Evolutionary conservation across 2,888 invertebrate species (phyloP).

Genomic region (Chelonus formosanus): DNA sequence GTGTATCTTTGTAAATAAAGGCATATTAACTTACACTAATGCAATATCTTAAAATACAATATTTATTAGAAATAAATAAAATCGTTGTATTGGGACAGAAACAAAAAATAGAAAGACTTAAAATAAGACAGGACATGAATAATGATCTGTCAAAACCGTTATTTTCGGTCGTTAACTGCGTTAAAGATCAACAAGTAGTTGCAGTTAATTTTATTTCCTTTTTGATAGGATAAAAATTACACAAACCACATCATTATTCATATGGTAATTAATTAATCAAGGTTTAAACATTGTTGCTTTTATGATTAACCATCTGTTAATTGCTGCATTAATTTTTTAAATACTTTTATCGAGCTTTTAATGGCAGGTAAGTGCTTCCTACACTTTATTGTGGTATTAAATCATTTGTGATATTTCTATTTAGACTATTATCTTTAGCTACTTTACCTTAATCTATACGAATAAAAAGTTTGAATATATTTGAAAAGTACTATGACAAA

Average conservation of each 20-base stretch:
- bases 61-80: slow-evolving; percentile 27
- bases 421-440: no score
- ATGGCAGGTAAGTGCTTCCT: no score
- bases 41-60: slow-evolving; percentile 37
- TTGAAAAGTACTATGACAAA: no score
- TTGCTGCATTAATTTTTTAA: not conserved
- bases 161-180: not conserved
- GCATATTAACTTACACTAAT: slow-evolving; percentile 49
- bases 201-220: slow-evolving; percentile 3
- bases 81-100: not conserved
- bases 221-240: slow-evolving; percentile 22
- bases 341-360: no score
- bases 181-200: slow-evolving; percentile 25
- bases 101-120: not conserved
- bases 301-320: no score
- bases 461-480: no score
- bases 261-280: no score
- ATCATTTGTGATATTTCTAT: no score
- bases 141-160: not conserved
- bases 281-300: no score
- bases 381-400: no score
- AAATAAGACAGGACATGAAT: slow-evolving; percentile 6
- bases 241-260: no score
- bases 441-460: no score
- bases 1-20: slow-evolving; percentile 55